Percentiles rank a stretch among this genome's conserved stretches.
Evolutionary conservation across 1,140 invertebrate genomes (phyloP).

Genomic region (Drosophila repleta): DNA sequence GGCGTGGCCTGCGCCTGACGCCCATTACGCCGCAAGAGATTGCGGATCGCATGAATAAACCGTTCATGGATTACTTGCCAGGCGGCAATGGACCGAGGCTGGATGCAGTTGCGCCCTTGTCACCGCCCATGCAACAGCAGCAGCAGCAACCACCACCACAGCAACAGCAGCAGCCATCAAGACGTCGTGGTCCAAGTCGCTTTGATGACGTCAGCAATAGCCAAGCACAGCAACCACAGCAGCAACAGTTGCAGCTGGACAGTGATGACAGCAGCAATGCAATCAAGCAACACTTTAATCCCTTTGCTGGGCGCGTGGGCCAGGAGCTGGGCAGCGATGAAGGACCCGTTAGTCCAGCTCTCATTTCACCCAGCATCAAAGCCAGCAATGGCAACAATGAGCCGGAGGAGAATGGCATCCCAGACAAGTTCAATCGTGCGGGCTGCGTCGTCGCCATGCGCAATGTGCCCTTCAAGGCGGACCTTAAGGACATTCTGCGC

Average conservation of each 20-base stretch:
- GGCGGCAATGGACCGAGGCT: conserved; percentile 54
- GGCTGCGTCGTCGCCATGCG: conserved; percentile 93
- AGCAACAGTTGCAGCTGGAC: conserved; percentile 1
- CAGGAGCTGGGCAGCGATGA: conserved; percentile 26
- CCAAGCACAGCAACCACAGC: conserved; percentile 2
- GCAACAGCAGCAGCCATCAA: conserved; percentile 22
- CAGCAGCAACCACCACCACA: conserved; percentile 2
- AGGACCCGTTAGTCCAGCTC: conserved; percentile 13
- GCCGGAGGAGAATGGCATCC: conserved; percentile 49
- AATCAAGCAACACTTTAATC: conserved; percentile 65
- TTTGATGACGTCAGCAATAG: conserved; percentile 51
- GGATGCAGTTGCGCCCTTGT: neutral
- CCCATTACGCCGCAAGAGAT: conserved; percentile 88
- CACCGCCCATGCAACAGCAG: conserved; percentile 13
- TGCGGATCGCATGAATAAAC: conserved; percentile 78
- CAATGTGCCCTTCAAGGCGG: conserved; percentile 94
- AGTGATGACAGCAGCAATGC: conserved; percentile 33
- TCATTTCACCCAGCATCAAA: neutral
- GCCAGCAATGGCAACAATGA: conserved; percentile 9
- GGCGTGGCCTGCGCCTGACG: conserved; percentile 87
- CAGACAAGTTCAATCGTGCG: conserved; percentile 89
- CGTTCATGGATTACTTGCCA: conserved; percentile 76
- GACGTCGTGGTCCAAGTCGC: conserved; percentile 68
- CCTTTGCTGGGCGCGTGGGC: conserved; percentile 41
- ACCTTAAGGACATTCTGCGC: conserved; percentile 93